Percentiles rank a stretch among this genome's conserved stretches.
Conservation (phyloP, 2,113 vertebrate species). For the Pedionomus torquatus region DNA sequence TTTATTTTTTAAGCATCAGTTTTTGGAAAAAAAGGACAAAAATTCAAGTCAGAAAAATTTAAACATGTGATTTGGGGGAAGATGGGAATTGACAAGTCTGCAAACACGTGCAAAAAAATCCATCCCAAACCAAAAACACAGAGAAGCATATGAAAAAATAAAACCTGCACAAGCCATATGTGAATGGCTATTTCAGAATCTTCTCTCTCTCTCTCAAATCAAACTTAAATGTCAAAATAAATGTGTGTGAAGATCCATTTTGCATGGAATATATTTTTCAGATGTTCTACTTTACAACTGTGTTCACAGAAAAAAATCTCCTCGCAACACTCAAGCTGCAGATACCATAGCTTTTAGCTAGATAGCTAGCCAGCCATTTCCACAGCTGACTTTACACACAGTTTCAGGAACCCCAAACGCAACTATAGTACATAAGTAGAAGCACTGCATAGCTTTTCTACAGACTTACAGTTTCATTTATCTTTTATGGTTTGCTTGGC, state of each 20-base stretch:
- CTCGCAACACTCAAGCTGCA: conserved; percentile 17
- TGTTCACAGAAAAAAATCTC: conserved; percentile 55
- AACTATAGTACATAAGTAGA: neutral
- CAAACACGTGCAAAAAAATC: conserved; percentile 46
- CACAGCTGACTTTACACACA: conserved; percentile 36
- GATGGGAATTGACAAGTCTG: conserved; percentile 25
- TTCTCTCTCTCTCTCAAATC: conserved; percentile 70
- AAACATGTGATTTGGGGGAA: neutral
- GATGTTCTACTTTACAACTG: conserved; percentile 69
- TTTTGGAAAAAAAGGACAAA: neutral
- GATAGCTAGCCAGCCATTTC: conserved; percentile 23
- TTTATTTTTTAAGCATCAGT: neutral
- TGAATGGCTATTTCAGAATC: conserved; percentile 62
- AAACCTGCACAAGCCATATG: conserved; percentile 61
- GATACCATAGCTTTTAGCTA: neutral
- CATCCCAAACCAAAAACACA: conserved; percentile 16
- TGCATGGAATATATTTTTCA: conserved; percentile 75
- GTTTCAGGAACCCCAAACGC: neutral
- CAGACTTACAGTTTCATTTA: conserved; percentile 10
- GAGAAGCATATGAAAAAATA: conserved; percentile 10
- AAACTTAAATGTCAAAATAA: conserved; percentile 76
- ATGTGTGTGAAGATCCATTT: conserved; percentile 76
- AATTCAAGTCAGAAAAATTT: neutral
- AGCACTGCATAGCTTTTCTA: conserved; percentile 18
- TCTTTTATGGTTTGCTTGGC: conserved; percentile 37